Evolutionary conservation across 1,140 invertebrate genomes (phyloP), one percentile per base, ranked within the genome.

Genomic region (Caenorhabditis elegans): DNA sequence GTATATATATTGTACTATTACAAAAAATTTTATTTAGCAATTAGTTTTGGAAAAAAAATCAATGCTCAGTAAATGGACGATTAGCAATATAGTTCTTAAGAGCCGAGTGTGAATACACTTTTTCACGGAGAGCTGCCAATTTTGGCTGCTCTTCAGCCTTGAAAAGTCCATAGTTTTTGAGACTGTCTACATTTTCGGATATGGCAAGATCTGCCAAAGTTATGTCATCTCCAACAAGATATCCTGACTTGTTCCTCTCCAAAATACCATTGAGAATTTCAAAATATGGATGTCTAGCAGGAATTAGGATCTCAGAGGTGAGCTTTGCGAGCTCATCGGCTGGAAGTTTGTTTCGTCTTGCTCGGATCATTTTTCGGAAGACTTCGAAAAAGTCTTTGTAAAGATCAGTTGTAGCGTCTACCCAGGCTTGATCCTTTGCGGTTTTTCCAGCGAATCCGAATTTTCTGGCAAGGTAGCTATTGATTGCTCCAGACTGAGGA

Each of bases 361-460:
- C 43, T 22, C 26, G 13, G 43, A 47, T 43, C 4, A 43, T 22
- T 46, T 76, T 8, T 11, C 51, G 8, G 51, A 26, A 53, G 6
- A 19, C 8, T 39, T 51, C 48, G 51, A 39, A 78, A 39, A 78
- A 82, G 24, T 82, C 81, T 24, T 82, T 82, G 79, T 36, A 81
- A 39, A 76, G 60, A 26, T 84, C 82, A 2, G 46, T 79, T 6
- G 82, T 36, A 0, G 78, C 77, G 28, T 85, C 84, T 0, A 82
- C 84, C 19, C 70, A 24, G 3, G 84, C 84, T 48, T 85, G 75
- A 24, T 85, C 84, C 15, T 83, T 24, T 19, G 39, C 31, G 22
- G 36, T 65, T 43, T 84, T 83, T 39, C 84, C 84, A 53, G 82
- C 84, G 47, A 84, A 55, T 43, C 82, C 82, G 47, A 43, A 65